Percentiles rank a stretch among this genome's conserved stretches.
phyloP scores from a whole-genome alignment of 1,140 invertebrate genomes.

The Diorhabda sublineata region DNA sequence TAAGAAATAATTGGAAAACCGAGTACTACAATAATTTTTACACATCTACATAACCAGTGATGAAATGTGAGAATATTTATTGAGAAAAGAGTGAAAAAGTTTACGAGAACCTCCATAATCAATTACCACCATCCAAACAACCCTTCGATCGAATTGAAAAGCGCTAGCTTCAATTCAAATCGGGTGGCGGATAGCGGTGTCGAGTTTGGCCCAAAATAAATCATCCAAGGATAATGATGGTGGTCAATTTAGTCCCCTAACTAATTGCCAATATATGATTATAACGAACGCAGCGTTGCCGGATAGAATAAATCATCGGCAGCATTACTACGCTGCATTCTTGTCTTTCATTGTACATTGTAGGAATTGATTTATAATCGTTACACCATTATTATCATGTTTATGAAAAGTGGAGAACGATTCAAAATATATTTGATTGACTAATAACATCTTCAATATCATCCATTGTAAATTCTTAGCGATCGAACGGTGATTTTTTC shows the following conservation, averaged over 20 bases:
- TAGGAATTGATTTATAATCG: constrained; percentile 39
- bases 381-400: constrained; percentile 40
- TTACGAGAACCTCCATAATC: background rate
- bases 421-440: background rate
- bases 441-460: too few species aligned
- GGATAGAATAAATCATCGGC: constrained; percentile 39
- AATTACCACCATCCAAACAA: background rate
- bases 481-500: too few species aligned
- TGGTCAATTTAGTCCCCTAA: constrained; percentile 47
- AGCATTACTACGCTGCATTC: constrained; percentile 18
- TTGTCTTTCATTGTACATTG: constrained; percentile 39
- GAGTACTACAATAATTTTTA: too few species aligned
- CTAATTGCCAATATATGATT: constrained; percentile 48
- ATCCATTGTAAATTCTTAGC: too few species aligned
- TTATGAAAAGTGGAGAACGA: constrained; percentile 23
- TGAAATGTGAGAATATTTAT: background rate
- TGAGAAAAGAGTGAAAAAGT: background rate
- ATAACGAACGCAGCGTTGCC: constrained; percentile 41
- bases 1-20: too few species aligned
- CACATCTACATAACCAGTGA: background rate
- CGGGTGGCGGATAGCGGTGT: constrained; percentile 28
- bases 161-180: constrained; percentile 29
- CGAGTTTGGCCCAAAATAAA: constrained; percentile 39
- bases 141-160: background rate
- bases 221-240: constrained; percentile 45